Evolutionary conservation across 2,797 vertebrate genomes (phyloP).

Genomic region (Molossus molossus): DNA sequence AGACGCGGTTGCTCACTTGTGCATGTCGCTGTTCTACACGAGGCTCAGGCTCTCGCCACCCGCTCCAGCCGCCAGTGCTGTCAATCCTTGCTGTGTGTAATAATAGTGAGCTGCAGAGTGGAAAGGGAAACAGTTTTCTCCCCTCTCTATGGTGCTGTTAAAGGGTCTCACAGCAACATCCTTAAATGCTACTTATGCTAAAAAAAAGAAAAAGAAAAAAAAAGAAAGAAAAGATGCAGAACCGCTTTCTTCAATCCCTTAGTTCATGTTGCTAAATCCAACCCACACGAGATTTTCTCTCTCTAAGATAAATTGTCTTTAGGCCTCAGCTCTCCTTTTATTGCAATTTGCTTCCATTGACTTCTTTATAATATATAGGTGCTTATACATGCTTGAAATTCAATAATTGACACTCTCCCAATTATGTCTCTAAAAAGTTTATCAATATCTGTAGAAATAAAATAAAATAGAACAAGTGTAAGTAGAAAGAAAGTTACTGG

Average conservation of each 20-base stretch:
- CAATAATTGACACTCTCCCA: not conserved
- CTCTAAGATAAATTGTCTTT: not conserved
- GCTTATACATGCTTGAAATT: not conserved
- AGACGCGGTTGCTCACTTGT: not conserved
- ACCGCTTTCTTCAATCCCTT: not conserved
- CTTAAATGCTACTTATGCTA: not conserved
- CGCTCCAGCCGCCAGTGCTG: too few species aligned
- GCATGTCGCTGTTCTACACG: not conserved
- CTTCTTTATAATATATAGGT: not conserved
- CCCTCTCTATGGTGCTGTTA: not conserved
- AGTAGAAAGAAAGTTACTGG: not conserved
- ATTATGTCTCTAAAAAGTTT: constrained; percentile 21
- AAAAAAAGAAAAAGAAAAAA: not conserved
- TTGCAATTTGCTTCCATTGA: not conserved
- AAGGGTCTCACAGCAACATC: not conserved
- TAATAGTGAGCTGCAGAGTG: not conserved
- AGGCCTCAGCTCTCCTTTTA: not conserved
- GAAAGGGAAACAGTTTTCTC: not conserved
- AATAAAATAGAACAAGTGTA: constrained; percentile 5
- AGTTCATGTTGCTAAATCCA: not conserved
- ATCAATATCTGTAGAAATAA: constrained; percentile 3
- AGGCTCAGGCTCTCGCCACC: not conserved
- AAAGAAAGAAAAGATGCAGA: not conserved
- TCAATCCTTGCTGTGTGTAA: not conserved
- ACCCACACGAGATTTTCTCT: not conserved